Conservation (phyloP, 2,888 invertebrate species). For the Mechanitis messenoides region DNA sequence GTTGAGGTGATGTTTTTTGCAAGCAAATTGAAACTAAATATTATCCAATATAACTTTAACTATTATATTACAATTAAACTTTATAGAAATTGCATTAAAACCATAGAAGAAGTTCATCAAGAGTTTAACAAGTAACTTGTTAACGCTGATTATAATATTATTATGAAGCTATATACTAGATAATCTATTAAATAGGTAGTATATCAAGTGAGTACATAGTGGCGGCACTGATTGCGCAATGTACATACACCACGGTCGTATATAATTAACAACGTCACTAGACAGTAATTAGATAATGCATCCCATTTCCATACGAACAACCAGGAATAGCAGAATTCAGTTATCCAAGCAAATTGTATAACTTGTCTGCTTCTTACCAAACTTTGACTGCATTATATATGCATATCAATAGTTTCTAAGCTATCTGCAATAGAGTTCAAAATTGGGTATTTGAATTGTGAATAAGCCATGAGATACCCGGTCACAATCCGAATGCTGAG, state of each 20-base stretch:
- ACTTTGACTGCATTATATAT: conserved; percentile 15
- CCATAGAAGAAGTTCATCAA: too few species aligned
- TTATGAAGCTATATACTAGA: neutral
- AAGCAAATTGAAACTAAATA: too few species aligned
- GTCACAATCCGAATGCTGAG: conserved; percentile 28
- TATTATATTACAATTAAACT: too few species aligned
- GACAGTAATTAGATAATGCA: conserved; percentile 25
- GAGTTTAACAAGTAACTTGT: too few species aligned
- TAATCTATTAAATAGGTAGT: conserved; percentile 10
- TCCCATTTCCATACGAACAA: conserved; percentile 23
- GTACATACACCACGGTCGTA: conserved; percentile 10
- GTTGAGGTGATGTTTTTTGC: too few species aligned
- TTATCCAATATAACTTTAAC: too few species aligned
- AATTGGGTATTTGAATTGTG: conserved; percentile 7
- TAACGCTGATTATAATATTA: too few species aligned
- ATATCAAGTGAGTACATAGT: conserved; percentile 8
- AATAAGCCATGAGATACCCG: conserved; percentile 14
- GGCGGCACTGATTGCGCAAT: too few species aligned
- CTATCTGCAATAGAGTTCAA: conserved; percentile 8
- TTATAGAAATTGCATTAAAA: too few species aligned
- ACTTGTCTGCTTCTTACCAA: conserved; percentile 22
- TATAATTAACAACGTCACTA: conserved; percentile 20
- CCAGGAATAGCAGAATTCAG: conserved; percentile 23
- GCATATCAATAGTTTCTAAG: conserved; percentile 10
- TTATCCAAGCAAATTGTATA: conserved; percentile 25